Evolutionary conservation across 1,140 invertebrate genomes (phyloP).

Genomic region (Drosophila punjabiensis): DNA sequence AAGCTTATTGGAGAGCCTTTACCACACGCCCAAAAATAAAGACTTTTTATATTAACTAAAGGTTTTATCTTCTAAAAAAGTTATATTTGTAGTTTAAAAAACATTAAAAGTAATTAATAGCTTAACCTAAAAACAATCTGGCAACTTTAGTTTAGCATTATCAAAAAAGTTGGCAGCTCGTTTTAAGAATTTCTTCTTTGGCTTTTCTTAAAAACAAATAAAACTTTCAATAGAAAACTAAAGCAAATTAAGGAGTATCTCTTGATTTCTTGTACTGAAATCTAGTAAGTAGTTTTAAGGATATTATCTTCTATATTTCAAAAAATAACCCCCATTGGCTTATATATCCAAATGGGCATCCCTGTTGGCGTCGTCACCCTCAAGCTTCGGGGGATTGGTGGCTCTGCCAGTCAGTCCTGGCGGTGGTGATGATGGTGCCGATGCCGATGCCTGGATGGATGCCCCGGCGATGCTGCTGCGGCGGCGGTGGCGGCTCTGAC

Average conservation of each 20-base stretch:
- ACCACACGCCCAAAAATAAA: background rate
- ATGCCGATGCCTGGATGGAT: slow-evolving; percentile 12
- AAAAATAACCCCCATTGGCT: background rate
- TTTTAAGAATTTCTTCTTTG: background rate
- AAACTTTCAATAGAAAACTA: too few species aligned
- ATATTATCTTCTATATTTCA: background rate
- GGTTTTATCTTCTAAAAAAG: too few species aligned
- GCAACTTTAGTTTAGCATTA: background rate
- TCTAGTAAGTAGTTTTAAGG: background rate
- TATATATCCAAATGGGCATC: slow-evolving; percentile 16
- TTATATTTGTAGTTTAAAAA: too few species aligned
- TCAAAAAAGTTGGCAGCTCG: background rate
- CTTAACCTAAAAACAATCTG: background rate
- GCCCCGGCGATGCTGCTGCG: slow-evolving; percentile 34
- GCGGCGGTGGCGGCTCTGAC: slow-evolving; percentile 80
- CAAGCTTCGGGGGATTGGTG: slow-evolving; percentile 46
- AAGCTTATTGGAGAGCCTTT: background rate
- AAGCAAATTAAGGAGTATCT: background rate
- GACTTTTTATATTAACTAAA: background rate
- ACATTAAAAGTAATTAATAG: background rate
- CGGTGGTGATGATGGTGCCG: slow-evolving; percentile 1
- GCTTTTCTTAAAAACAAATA: too few species aligned
- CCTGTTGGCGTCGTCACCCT: background rate
- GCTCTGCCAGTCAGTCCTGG: slow-evolving; percentile 27
- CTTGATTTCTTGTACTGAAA: background rate